Percentiles rank a stretch among this genome's conserved stretches.
Conservation (phyloP, 2,797 vertebrate genomes). For the Danio aesculapii region DNA sequence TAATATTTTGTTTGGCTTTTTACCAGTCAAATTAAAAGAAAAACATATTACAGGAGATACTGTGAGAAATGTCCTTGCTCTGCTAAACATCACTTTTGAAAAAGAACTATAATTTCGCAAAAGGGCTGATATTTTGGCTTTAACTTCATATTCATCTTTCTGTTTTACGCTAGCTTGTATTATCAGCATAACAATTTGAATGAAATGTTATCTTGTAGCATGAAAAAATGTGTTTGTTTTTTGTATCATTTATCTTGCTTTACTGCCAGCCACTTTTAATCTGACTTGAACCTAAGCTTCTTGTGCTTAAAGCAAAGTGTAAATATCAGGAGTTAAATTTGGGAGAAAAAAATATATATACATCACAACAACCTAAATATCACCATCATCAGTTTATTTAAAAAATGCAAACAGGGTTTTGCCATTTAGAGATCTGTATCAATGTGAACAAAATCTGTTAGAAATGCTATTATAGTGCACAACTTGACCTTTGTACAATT, state of each 20-base stretch:
- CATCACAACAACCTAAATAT: neutral
- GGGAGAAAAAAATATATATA: neutral
- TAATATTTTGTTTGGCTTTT: no score
- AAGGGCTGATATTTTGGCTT: no score
- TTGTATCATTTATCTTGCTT: neutral
- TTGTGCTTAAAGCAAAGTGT: neutral
- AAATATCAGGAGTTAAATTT: neutral
- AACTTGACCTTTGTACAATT: conserved; percentile 40
- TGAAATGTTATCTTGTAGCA: neutral
- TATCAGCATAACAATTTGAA: neutral
- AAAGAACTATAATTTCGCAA: no score
- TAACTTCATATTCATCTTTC: no score
- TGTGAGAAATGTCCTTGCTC: no score
- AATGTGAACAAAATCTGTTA: conserved; percentile 40
- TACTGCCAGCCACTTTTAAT: neutral
- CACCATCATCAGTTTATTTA: conserved; percentile 48
- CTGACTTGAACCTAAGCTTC: neutral
- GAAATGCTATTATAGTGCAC: conserved; percentile 66
- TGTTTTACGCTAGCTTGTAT: neutral
- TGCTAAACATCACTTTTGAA: no score
- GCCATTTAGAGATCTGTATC: conserved; percentile 29
- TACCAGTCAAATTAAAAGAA: no score
- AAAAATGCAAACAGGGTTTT: conserved; percentile 35
- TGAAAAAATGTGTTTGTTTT: neutral
- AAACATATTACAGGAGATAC: no score